Conservation (phyloP, 2,888 invertebrate genomes). For the Julus scanicus region DNA sequence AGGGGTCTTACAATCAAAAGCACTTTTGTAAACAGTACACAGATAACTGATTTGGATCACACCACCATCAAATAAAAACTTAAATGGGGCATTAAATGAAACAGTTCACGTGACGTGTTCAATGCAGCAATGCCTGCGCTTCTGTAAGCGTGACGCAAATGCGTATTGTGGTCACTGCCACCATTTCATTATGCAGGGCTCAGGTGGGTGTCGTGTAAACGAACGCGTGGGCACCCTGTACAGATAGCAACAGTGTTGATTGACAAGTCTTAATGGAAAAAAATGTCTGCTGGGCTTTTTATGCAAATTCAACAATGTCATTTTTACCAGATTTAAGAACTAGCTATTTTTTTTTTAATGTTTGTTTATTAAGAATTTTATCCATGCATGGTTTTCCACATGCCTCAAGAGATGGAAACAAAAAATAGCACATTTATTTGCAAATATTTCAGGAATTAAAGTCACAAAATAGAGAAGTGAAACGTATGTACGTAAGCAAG, state of each 20-base stretch:
- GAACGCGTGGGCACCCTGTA: neutral
- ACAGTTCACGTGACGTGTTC: neutral
- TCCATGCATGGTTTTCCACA: too few relatives aligned
- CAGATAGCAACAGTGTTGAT: neutral
- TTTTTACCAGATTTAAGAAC: too few relatives aligned
- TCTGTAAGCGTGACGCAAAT: neutral
- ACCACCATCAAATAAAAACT: neutral
- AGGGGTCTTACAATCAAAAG: neutral
- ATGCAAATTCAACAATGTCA: too few relatives aligned
- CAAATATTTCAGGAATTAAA: too few relatives aligned
- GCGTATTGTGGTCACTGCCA: conserved; percentile 6
- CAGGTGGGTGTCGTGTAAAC: neutral
- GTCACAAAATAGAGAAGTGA: too few relatives aligned
- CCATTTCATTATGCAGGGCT: neutral
- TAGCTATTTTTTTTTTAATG: too few relatives aligned
- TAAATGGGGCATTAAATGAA: neutral
- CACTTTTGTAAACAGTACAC: neutral
- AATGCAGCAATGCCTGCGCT: neutral
- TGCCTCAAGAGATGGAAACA: too few relatives aligned
- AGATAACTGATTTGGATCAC: neutral
- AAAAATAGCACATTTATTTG: too few relatives aligned
- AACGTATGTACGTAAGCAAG: too few relatives aligned
- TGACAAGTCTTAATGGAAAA: too few relatives aligned
- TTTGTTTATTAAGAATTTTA: too few relatives aligned
- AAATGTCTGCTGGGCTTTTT: too few relatives aligned